Conservation (phyloP, 2,888 invertebrate genomes). For the Calliopum simillimum region DNA sequence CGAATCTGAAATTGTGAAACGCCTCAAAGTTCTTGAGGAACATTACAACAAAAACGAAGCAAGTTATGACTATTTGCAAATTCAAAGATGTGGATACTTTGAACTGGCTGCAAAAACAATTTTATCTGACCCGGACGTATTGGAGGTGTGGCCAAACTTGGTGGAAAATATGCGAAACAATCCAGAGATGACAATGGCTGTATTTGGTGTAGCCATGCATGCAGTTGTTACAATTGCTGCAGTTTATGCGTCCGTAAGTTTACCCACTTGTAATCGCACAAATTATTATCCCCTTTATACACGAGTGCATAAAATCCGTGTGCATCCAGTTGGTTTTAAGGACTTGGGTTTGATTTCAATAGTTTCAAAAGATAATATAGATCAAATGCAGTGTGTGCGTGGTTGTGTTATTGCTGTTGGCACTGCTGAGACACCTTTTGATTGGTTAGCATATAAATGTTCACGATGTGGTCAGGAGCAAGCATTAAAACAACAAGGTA, state of each 20-base stretch:
- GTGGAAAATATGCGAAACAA: constrained; percentile 74
- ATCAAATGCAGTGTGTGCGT: constrained; percentile 81
- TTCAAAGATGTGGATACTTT: constrained; percentile 52
- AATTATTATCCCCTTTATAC: constrained; percentile 48
- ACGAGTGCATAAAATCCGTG: constrained; percentile 63
- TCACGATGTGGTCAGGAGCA: constrained; percentile 68
- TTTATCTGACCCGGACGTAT: constrained; percentile 71
- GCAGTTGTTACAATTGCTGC: constrained; percentile 44
- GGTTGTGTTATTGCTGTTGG: constrained; percentile 89
- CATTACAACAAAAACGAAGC: constrained; percentile 67
- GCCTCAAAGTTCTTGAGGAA: constrained; percentile 70
- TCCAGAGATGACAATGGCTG: constrained; percentile 76
- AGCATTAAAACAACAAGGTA: constrained; percentile 71
- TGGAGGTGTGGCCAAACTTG: constrained; percentile 74
- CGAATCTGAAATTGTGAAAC: constrained; percentile 68
- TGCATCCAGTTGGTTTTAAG: constrained; percentile 74
- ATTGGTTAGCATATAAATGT: constrained; percentile 77
- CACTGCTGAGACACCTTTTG: constrained; percentile 78
- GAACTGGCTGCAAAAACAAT: constrained; percentile 71
- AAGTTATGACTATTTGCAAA: constrained; percentile 51
- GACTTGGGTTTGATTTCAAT: constrained; percentile 70
- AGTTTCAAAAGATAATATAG: constrained; percentile 68
- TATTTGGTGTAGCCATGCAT: constrained; percentile 80
- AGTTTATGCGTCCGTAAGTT: constrained; percentile 34
- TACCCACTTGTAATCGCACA: constrained; percentile 30